Base-by-base conservation (phyloP, 2,797 vertebrate species). In the Vireo griseus region DNA sequence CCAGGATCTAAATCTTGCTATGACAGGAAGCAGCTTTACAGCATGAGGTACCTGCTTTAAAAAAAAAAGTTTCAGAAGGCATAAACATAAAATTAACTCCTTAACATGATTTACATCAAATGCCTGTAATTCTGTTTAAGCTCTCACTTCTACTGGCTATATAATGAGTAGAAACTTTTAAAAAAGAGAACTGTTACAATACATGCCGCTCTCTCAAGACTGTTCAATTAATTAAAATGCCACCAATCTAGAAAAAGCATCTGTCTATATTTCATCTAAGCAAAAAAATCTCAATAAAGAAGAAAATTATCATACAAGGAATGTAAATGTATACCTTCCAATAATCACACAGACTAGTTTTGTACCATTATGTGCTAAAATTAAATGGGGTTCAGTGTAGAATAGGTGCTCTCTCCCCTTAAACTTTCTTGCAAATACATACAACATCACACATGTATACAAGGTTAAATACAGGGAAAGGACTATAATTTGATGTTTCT, bases 371-470 rank as follows among this genome's bases (percentile, higher is more conserved):
- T 40, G 39, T 40, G 39, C 7, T 45, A 61, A 69, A 85, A 86
- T 75, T 45, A 72, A 67, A 47, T 4, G 18, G 4, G 14, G 5
- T 58, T 86, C 61, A 31, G 21, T 13, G 17, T 37, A 39, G 22
- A 88, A 59, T 6, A 74, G 29, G 6, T 22, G 14, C n/a, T 74
- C 58, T 51, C 26, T 47, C 20, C 20, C 13, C 11, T 59, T 75
- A 50, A 25, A 21, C 16, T 48, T 68, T 66, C 77, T 81, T 72
- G 57, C 47, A 86, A 87, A 85, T 12, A 55, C 2, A 4, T 28
- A 37, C 3, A 26, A 24, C 25, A 24, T 45, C 31, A 42, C 35
- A 57, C 6, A 24, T 0, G 1, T 26, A 44, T 9, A 66, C 9
- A 51, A 39, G 13, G 31, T 51, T 78, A 93, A 85, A 57, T 58